phyloP scores from a whole-genome alignment of 1,140 invertebrate genomes.

The Tetramorium alpestre region DNA sequence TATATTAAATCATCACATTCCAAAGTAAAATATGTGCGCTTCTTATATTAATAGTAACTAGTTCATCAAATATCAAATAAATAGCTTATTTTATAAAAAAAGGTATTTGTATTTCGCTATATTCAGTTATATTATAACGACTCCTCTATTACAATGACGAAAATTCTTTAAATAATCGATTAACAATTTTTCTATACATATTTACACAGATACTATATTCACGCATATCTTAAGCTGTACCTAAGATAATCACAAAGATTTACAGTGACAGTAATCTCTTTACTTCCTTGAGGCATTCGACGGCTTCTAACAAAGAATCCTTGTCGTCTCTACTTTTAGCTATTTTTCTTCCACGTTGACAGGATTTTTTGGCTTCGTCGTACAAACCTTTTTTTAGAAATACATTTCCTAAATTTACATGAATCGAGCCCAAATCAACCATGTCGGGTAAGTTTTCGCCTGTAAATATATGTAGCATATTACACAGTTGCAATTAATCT shows the following conservation, averaged over 20 bases:
- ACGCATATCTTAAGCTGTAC: neutral
- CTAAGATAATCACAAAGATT: neutral
- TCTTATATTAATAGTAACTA: neutral
- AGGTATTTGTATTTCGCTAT: neutral
- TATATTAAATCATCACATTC: neutral
- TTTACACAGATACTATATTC: neutral
- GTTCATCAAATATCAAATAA: neutral
- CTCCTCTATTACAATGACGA: neutral
- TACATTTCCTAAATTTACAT: slow-evolving; percentile 94
- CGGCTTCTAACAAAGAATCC: slow-evolving; percentile 89
- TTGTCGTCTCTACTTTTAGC: slow-evolving; percentile 89
- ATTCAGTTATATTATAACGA: neutral
- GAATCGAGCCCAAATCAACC: slow-evolving; percentile 89
- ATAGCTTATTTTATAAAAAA: slow-evolving; percentile 3
- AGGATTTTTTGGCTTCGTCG: slow-evolving; percentile 90
- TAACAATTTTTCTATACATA: slow-evolving; percentile 3
- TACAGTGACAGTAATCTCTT: slow-evolving; percentile 78
- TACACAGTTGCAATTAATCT: neutral
- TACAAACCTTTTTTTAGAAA: slow-evolving; percentile 91
- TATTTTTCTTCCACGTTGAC: slow-evolving; percentile 90
- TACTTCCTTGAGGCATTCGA: slow-evolving; percentile 90
- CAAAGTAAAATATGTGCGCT: neutral
- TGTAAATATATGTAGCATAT: slow-evolving; percentile 68
- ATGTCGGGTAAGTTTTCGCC: slow-evolving; percentile 88
- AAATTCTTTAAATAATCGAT: slow-evolving; percentile 7